Percentiles rank a stretch among this genome's conserved stretches.
phyloP scores from a whole-genome alignment of 2,888 invertebrate species.

The Actias luna region DNA sequence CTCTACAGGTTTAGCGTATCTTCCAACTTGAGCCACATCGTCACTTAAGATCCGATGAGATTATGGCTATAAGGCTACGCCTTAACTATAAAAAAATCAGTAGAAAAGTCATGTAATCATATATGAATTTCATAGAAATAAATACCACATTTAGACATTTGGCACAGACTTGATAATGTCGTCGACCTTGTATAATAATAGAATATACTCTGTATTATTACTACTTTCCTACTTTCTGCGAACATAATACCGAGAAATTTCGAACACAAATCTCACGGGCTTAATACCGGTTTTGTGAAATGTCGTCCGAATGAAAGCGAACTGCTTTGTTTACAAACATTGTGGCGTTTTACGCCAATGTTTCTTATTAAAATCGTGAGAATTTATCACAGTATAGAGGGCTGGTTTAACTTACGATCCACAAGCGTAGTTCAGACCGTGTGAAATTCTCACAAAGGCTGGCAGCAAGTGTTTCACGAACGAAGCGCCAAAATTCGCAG shows the following conservation, averaged over 20 bases:
- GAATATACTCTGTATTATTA: background rate
- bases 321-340: background rate
- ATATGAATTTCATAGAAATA: background rate
- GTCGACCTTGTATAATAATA: background rate
- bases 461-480: background rate
- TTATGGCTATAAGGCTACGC: too few species aligned
- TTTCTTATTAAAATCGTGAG: background rate
- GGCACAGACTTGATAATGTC: background rate
- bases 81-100: too few species aligned
- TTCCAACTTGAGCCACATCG: too few species aligned
- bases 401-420: too few species aligned
- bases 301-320: background rate
- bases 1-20: too few species aligned
- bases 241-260: background rate
- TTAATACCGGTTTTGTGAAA: constrained; percentile 1
- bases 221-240: background rate
- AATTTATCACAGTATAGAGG: too few species aligned
- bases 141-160: background rate
- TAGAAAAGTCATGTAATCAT: too few species aligned
- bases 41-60: too few species aligned
- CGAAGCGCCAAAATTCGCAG: too few species aligned
- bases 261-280: background rate
- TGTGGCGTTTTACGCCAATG: background rate
- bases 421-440: too few species aligned
- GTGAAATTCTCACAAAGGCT: background rate